A percentile compares a stretch with the other conserved stretches of the same genome.
Conservation (phyloP, 2,797 vertebrate genomes). For the Acrossocheilus wenchowensis region DNA sequence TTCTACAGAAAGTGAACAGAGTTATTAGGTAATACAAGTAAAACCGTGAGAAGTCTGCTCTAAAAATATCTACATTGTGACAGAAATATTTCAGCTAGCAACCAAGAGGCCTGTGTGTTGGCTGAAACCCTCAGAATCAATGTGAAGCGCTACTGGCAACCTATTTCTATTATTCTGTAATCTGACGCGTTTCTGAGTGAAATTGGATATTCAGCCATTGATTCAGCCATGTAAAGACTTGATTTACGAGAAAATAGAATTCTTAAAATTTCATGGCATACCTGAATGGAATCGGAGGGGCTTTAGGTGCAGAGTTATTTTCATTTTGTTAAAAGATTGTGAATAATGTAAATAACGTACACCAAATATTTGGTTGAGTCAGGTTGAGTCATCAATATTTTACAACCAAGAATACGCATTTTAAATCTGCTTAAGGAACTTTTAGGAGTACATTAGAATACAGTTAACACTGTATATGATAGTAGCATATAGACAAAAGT, state of each 20-base stretch:
- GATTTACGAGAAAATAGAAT: too few relatives aligned
- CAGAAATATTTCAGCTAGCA: background rate
- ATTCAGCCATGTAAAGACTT: background rate
- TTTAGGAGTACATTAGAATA: background rate
- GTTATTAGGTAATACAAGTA: conserved; percentile 9
- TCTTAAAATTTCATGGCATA: background rate
- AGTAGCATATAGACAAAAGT: background rate
- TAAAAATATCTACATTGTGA: conserved; percentile 5
- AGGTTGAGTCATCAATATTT: background rate
- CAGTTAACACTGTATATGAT: background rate
- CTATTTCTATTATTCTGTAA: background rate
- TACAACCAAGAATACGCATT: background rate
- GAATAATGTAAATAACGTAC: background rate
- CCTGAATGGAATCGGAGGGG: background rate
- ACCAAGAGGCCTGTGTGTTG: background rate
- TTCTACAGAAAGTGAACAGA: conserved; percentile 4
- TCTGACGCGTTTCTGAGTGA: background rate
- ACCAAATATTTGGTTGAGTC: background rate
- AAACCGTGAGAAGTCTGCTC: conserved; percentile 15
- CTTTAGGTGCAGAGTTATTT: background rate
- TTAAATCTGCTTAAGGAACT: background rate
- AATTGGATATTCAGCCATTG: background rate
- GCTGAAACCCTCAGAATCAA: background rate
- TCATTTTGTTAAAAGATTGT: background rate
- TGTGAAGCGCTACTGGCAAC: background rate